A percentile compares a stretch with the other conserved stretches of the same genome.
These are phyloP conservation scores for Zeuzera pyrina DNA, from an alignment of 2,888 invertebrate species.

Conservation along the genomic window DNA sequence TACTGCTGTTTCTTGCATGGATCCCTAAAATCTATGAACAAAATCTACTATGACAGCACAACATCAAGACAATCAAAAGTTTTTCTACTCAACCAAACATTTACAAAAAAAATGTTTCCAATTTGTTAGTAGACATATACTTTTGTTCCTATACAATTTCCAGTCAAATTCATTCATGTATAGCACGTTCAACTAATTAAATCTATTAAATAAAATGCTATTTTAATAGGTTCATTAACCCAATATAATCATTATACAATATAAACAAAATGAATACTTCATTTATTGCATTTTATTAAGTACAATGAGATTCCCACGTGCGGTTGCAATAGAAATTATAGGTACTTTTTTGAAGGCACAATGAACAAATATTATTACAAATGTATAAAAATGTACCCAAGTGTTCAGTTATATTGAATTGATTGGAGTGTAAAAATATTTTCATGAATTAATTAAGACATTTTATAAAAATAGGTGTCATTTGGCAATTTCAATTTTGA, in stretches of 20 bases:
- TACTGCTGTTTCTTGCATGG: too few species aligned
- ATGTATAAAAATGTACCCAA: slow-evolving; percentile 8
- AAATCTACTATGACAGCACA: slow-evolving; percentile 38
- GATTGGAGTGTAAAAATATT: too few species aligned
- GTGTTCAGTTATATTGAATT: slow-evolving; percentile 19
- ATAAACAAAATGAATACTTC: slow-evolving; percentile 40
- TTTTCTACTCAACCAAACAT: slow-evolving; percentile 15
- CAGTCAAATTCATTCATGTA: slow-evolving; percentile 7
- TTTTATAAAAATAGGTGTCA: slow-evolving; percentile 68
- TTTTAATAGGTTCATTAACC: slow-evolving; percentile 28
- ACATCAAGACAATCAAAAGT: slow-evolving; percentile 51
- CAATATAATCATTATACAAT: slow-evolving; percentile 23
- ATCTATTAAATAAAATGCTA: slow-evolving; percentile 33
- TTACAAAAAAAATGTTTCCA: slow-evolving; percentile 6
- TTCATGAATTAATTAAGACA: too few species aligned
- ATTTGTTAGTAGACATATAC: too few species aligned
- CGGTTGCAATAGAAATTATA: slow-evolving; percentile 7
- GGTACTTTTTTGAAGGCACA: slow-evolving; percentile 59
- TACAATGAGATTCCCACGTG: slow-evolving; percentile 16
- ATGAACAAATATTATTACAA: slow-evolving; percentile 45
- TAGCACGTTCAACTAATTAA: slow-evolving; percentile 7
- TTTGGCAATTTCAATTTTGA: slow-evolving; percentile 64
- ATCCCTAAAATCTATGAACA: slow-evolving; percentile 19
- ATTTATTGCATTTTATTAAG: slow-evolving; percentile 46
- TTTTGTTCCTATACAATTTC: too few species aligned